Conservation (phyloP, 1,140 invertebrate species). For the Achroia grisella region DNA sequence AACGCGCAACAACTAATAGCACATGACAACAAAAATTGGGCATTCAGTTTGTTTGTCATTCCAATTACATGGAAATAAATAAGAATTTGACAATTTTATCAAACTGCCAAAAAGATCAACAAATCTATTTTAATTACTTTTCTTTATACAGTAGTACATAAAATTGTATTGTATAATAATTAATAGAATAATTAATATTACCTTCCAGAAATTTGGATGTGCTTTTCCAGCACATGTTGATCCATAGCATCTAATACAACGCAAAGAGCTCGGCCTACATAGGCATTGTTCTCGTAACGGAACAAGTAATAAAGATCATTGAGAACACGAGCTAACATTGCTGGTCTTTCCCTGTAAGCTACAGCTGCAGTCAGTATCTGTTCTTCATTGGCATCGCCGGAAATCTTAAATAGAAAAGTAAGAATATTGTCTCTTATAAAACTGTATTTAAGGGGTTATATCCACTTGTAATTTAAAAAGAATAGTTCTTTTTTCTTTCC, state of each 20-base stretch:
- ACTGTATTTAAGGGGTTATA: too few relatives aligned
- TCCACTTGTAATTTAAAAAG: background rate
- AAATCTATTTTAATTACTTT: too few relatives aligned
- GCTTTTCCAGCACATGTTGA: conserved; percentile 85
- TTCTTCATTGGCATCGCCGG: conserved; percentile 93
- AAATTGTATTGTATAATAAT: background rate
- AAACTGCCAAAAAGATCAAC: too few relatives aligned
- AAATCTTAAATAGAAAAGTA: conserved; percentile 79
- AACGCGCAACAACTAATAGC: too few relatives aligned
- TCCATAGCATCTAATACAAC: conserved; percentile 91
- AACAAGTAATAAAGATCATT: conserved; percentile 95
- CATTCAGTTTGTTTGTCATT: too few relatives aligned
- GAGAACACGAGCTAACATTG: conserved; percentile 86
- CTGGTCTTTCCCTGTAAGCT: conserved; percentile 85
- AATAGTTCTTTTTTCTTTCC: too few relatives aligned
- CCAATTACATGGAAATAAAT: too few relatives aligned
- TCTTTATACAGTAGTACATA: too few relatives aligned
- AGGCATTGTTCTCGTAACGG: conserved; percentile 83
- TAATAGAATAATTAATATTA: too few relatives aligned
- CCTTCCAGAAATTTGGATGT: conserved; percentile 95
- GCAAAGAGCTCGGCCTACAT: conserved; percentile 81
- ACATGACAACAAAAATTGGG: too few relatives aligned
- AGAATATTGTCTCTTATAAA: too few relatives aligned
- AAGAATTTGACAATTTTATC: too few relatives aligned
- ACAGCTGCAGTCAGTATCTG: conserved; percentile 90